Base-by-base conservation (phyloP, 2,797 vertebrate species). In the Gobio occitaniae region DNA sequence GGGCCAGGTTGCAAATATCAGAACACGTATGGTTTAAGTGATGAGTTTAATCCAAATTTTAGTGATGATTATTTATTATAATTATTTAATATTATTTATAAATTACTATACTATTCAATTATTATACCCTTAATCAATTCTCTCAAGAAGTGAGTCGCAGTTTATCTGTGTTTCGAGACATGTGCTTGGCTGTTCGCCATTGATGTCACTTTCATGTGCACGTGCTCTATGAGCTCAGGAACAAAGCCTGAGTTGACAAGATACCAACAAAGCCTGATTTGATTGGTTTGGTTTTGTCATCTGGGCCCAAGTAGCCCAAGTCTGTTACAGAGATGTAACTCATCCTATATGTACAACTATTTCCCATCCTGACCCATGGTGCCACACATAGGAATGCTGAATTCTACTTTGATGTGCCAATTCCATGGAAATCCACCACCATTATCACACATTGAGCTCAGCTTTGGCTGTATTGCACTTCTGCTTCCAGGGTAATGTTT, bases 401-500 rank as follows among this genome's bases (percentile, higher is more conserved):
- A 84, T 72, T 2, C 44, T 76, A 56, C 36, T 74, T 41, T 70
- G 54, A 9, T 83, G 50, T 11, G 16, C n/a, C 38, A 82, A 25
- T 86, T 87, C 86, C 77, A 69, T 85, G 80, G 80, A 89, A 86
- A 86, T 85, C 63, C 86, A 54, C 80, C 80, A 61, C 63, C 32
- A 82, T 87, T 19, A 80, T 79, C 29, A 76, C 29, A 36, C 72
- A 80, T 44, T 75, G 71, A 85, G 68, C 78, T 84, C 63, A 76
- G 79, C 82, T 78, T 86, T 82, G 69, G 70, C 87, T 88, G 86
- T 82, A 89, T 48, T 72, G 78, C 72, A 66, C 86, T 92, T 91
- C 93, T 88, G 91, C 92, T 92, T 90, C 78, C 65, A 93, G 78
- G 86, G 87, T 89, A 88, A 70, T 83, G 91, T 56, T 89, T 87